These are phyloP conservation scores for Nomia melanderi DNA, from an alignment of 1,140 invertebrate species.

Conservation along the genomic window DNA sequence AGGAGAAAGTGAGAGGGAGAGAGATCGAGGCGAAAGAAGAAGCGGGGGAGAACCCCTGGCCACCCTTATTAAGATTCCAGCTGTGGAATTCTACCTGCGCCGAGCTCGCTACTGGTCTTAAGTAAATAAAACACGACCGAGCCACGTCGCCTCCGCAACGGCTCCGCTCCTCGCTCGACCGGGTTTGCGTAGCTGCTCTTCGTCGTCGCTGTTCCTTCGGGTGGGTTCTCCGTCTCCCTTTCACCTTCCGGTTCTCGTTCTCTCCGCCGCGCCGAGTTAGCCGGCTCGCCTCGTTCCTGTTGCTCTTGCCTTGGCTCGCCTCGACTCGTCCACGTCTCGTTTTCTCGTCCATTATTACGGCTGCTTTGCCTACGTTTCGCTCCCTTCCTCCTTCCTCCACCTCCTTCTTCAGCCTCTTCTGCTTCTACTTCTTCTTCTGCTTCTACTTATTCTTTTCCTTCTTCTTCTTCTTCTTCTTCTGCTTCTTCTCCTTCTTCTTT, in stretches of 20 bases:
- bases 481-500: too few relatives aligned
- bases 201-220: slow-evolving; percentile 32
- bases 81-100: slow-evolving; percentile 80
- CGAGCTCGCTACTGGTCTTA: slow-evolving; percentile 79
- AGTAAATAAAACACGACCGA: slow-evolving; percentile 80
- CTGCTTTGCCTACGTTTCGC: slow-evolving; percentile 72
- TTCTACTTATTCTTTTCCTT: background rate
- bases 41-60: slow-evolving; percentile 74
- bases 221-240: slow-evolving; percentile 22
- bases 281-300: slow-evolving; percentile 27
- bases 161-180: slow-evolving; percentile 50
- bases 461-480: too few relatives aligned
- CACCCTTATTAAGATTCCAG: slow-evolving; percentile 81
- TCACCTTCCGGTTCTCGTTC: slow-evolving; percentile 7
- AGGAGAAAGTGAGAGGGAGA: background rate
- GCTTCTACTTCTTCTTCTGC: background rate
- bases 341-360: slow-evolving; percentile 74
- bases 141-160: slow-evolving; percentile 71
- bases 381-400: slow-evolving; percentile 15
- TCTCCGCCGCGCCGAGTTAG: slow-evolving; percentile 21
- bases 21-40: slow-evolving; percentile 35
- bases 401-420: background rate
- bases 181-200: slow-evolving; percentile 39
- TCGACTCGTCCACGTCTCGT: slow-evolving; percentile 62
- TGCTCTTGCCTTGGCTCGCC: slow-evolving; percentile 28